A percentile compares a stretch with the other conserved stretches of the same genome.
Evolutionary conservation across 2,888 invertebrate species (phyloP).

Genomic region (Nephrotoma appendiculata): DNA sequence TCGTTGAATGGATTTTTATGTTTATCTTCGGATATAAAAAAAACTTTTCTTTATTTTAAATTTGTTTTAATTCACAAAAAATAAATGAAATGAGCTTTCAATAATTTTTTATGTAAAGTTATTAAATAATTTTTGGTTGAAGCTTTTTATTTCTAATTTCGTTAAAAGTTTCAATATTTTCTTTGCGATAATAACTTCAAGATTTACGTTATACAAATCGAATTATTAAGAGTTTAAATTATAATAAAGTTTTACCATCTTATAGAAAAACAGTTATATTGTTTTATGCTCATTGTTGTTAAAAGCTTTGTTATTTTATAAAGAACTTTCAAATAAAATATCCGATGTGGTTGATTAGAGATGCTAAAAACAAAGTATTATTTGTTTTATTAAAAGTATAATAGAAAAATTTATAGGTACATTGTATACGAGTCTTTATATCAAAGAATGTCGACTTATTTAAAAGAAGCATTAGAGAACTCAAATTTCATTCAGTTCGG

Average conservation of each 20-base stretch:
- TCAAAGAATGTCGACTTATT: not conserved
- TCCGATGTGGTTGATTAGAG: not conserved
- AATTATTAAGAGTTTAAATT: not conserved
- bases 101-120: not conserved
- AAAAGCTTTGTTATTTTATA: not conserved
- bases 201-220: not conserved
- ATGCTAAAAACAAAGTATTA: not conserved
- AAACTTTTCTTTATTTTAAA: not conserved
- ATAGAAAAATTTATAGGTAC: no score
- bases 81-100: not conserved
- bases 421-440: not conserved
- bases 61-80: not conserved
- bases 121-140: not conserved
- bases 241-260: not conserved
- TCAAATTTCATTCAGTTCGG: not conserved
- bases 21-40: not conserved
- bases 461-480: not conserved
- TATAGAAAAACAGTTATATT: not conserved
- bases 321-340: not conserved
- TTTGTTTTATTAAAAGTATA: no score
- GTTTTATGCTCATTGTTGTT: not conserved
- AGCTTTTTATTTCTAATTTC: not conserved
- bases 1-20: not conserved
- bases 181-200: not conserved
- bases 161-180: not conserved